Conservation (phyloP, 2,888 invertebrate genomes). For the Adelphocoris suturalis region DNA sequence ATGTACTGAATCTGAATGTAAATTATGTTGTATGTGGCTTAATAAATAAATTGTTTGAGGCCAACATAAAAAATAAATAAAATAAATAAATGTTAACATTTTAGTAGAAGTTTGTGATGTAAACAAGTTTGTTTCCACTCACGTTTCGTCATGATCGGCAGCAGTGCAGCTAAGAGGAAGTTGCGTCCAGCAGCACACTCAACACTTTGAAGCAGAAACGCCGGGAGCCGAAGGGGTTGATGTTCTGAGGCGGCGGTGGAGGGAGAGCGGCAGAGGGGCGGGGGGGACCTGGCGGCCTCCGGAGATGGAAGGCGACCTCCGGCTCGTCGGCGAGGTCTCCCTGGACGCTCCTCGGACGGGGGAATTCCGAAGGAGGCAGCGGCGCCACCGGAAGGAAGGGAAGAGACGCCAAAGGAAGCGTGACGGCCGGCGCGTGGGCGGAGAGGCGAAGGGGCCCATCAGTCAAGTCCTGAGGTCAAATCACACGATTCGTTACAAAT, state of each 20-base stretch:
- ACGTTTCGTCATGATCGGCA: conserved; percentile 1
- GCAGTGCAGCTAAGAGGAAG: not conserved
- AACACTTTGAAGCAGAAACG: conserved; percentile 1
- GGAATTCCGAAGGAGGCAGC: not conserved
- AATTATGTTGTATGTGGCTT: too few relatives aligned
- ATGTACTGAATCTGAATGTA: too few relatives aligned
- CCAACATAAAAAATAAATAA: too few relatives aligned
- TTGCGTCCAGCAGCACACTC: conserved; percentile 20
- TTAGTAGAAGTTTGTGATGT: too few relatives aligned
- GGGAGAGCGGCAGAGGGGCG: not conserved
- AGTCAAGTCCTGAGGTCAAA: conserved; percentile 11
- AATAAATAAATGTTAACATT: too few relatives aligned
- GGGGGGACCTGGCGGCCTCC: conserved; percentile 19
- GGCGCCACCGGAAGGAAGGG: not conserved
- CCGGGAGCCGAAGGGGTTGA: not conserved
- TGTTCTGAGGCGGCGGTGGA: not conserved
- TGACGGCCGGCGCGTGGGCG: not conserved
- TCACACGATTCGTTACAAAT: not conserved
- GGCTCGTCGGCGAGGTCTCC: conserved; percentile 36
- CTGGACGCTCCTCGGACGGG: not conserved
- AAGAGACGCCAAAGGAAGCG: not conserved
- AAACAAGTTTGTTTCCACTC: not conserved
- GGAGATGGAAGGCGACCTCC: conserved; percentile 36
- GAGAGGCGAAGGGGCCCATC: not conserved
- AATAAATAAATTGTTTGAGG: too few relatives aligned